These are phyloP conservation scores for Cryptophagus acutangulus DNA, from an alignment of 2,888 invertebrate genomes.

Conservation along the genomic window DNA sequence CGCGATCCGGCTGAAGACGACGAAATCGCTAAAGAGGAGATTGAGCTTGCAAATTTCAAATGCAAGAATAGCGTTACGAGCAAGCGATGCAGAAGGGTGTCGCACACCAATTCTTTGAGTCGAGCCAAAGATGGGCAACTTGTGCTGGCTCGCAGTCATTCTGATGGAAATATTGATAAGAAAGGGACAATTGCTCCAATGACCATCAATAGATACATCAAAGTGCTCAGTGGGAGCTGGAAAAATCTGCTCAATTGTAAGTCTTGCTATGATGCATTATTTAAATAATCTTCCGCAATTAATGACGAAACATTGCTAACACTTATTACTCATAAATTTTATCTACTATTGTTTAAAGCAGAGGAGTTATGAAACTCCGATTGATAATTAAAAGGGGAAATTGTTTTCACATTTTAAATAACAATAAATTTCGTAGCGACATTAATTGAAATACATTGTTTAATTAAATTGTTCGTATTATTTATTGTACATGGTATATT, in stretches of 20 bases:
- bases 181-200: slow-evolving; percentile 40
- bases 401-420: too few relatives aligned
- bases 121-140: slow-evolving; percentile 31
- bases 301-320: too few relatives aligned
- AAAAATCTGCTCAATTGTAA: slow-evolving; percentile 74
- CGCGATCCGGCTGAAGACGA: slow-evolving; percentile 53
- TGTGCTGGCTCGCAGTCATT: slow-evolving; percentile 61
- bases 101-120: slow-evolving; percentile 50
- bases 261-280: too few relatives aligned
- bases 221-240: slow-evolving; percentile 73
- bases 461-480: too few relatives aligned
- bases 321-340: too few relatives aligned
- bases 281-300: too few relatives aligned
- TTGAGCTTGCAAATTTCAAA: slow-evolving; percentile 33
- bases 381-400: too few relatives aligned
- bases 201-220: slow-evolving; percentile 62
- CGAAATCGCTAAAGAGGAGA: slow-evolving; percentile 35
- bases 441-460: too few relatives aligned
- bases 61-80: slow-evolving; percentile 23
- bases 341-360: too few relatives aligned
- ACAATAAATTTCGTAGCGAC: too few relatives aligned
- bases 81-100: slow-evolving; percentile 35
- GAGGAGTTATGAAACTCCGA: too few relatives aligned
- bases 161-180: slow-evolving; percentile 62
- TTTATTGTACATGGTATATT: too few relatives aligned